A percentile compares a stretch with the other conserved stretches of the same genome.
These are phyloP conservation scores for Ellobius talpinus DNA, from an alignment of 2,113 vertebrate genomes.

Conservation along the genomic window DNA sequence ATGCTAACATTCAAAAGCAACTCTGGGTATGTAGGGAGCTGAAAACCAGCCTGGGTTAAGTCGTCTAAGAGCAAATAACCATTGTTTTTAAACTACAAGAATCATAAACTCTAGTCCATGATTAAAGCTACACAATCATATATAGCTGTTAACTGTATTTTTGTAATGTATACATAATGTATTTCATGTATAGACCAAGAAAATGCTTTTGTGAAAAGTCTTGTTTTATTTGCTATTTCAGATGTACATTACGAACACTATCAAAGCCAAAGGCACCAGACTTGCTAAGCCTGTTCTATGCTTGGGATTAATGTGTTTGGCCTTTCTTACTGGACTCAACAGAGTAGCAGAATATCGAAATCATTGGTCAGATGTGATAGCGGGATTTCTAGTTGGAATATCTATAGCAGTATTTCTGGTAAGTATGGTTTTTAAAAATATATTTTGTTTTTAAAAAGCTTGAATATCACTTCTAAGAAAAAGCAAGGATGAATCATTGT, in stretches of 20 bases:
- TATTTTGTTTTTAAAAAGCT: background rate
- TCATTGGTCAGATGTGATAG: conserved; percentile 99
- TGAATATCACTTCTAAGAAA: background rate
- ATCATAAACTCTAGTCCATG: background rate
- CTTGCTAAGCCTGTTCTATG: conserved; percentile 97
- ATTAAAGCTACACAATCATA: background rate
- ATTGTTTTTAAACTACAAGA: background rate
- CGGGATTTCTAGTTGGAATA: conserved; percentile 95
- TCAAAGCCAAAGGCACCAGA: conserved; percentile 96
- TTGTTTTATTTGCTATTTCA: conserved; percentile 84
- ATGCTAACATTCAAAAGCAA: background rate
- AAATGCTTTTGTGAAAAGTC: background rate
- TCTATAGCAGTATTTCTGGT: conserved; percentile 98
- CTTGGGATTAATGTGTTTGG: conserved; percentile 95
- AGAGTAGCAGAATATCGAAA: conserved; percentile 98
- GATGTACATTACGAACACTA: conserved; percentile 98
- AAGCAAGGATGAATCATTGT: background rate
- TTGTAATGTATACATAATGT: background rate
- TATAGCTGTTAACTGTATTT: background rate
- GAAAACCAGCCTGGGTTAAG: background rate
- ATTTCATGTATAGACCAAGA: background rate
- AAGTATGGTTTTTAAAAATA: conserved; percentile 80
- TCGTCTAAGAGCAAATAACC: background rate
- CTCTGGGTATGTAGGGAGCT: background rate
- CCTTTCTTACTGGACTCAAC: conserved; percentile 98